Conservation (phyloP, 2,888 invertebrate species). For the Adela reaumurella region DNA sequence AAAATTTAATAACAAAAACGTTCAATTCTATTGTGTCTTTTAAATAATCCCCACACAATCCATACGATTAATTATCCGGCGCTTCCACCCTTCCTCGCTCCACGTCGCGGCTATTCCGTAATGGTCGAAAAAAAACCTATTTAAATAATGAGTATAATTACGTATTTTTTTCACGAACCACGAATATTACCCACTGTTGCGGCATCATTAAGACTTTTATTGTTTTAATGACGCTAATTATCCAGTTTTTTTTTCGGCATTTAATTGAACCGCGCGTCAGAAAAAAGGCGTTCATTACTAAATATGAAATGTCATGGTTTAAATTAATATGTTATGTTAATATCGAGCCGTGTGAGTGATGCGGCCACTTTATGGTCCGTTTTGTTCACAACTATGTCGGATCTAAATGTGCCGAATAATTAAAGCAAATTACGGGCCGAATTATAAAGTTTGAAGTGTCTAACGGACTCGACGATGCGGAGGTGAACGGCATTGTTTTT, state of each 20-base stretch:
- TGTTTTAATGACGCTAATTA: constrained; percentile 57
- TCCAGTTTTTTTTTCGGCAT: constrained; percentile 53
- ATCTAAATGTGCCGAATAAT: not conserved
- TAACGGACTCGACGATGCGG: too few relatives aligned
- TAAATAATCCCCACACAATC: too few relatives aligned
- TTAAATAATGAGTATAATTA: constrained; percentile 56
- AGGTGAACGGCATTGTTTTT: too few relatives aligned
- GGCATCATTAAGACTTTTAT: constrained; percentile 56
- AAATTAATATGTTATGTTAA: constrained; percentile 54
- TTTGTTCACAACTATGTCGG: constrained; percentile 33
- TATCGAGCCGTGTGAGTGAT: constrained; percentile 37
- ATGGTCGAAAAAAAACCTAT: constrained; percentile 50
- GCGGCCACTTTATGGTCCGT: constrained; percentile 33
- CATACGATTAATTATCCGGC: too few relatives aligned
- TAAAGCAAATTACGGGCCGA: too few relatives aligned
- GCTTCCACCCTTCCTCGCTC: not conserved
- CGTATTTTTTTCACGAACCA: constrained; percentile 51
- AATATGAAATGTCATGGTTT: constrained; percentile 56
- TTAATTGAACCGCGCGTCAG: constrained; percentile 49
- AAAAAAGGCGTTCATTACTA: constrained; percentile 52
- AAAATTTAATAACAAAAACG: too few relatives aligned
- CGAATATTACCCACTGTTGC: constrained; percentile 50
- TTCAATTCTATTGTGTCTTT: too few relatives aligned
- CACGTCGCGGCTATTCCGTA: constrained; percentile 33
- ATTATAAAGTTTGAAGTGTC: too few relatives aligned